A percentile compares a stretch with the other conserved stretches of the same genome.
Conservation (phyloP, 1,140 invertebrate genomes). For the Periplaneta americana region DNA sequence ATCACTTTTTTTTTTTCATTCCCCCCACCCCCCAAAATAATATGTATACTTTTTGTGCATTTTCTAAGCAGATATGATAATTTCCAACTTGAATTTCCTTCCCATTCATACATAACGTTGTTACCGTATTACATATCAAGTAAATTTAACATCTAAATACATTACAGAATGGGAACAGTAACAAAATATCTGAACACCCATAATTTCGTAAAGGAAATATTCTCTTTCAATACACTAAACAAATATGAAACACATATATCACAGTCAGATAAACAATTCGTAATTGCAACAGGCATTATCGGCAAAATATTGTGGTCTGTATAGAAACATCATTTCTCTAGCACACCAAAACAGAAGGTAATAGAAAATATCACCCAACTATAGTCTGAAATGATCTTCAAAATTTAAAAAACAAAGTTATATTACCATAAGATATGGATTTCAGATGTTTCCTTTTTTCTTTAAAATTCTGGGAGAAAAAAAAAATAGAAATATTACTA, state of each 20-base stretch:
- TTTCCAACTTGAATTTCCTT: background rate
- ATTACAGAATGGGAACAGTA: background rate
- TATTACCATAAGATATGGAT: too few species aligned
- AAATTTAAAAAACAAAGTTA: too few species aligned
- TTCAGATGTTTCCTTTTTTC: too few species aligned
- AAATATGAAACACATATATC: background rate
- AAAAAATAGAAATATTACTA: too few species aligned
- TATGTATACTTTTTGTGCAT: background rate
- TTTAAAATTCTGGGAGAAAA: too few species aligned
- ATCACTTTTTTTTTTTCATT: background rate
- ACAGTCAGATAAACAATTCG: background rate
- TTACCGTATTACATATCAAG: background rate
- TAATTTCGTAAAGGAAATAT: background rate
- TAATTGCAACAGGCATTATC: background rate
- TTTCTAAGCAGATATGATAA: background rate
- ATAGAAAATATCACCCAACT: too few species aligned
- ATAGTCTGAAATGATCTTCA: too few species aligned
- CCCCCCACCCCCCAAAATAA: background rate
- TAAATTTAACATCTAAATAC: background rate
- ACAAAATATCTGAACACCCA: background rate
- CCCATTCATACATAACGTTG: background rate
- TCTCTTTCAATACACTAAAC: background rate
- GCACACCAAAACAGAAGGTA: too few species aligned
- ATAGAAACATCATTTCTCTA: too few species aligned
- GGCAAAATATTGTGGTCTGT: background rate